Conservation (phyloP, 2,888 invertebrate genomes). For the Plutella xylostella region DNA sequence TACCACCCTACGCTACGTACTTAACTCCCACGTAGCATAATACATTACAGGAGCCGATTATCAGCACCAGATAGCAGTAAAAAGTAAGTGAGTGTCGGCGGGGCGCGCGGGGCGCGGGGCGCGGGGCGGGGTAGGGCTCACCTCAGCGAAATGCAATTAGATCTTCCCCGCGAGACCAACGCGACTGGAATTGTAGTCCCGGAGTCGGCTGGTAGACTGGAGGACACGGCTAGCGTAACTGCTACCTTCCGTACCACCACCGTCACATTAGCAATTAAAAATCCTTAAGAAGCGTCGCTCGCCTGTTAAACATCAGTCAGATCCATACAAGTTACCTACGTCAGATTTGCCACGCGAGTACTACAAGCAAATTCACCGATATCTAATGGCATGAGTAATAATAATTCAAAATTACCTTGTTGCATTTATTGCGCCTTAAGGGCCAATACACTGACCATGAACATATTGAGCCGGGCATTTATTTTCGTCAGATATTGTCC, state of each 20-base stretch:
- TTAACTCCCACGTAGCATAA: too few relatives aligned
- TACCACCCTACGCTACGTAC: too few relatives aligned
- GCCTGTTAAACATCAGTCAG: not conserved
- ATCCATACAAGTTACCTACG: not conserved
- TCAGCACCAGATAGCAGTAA: constrained; percentile 34
- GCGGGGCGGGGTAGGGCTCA: constrained; percentile 42
- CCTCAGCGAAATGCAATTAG: constrained; percentile 66
- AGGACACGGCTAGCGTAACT: constrained; percentile 16
- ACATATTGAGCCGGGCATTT: too few relatives aligned
- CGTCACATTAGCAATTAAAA: not conserved
- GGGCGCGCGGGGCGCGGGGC: too few relatives aligned
- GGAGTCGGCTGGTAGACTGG: constrained; percentile 26
- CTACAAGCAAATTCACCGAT: too few relatives aligned
- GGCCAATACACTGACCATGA: too few relatives aligned
- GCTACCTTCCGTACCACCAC: not conserved
- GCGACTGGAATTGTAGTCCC: constrained; percentile 28
- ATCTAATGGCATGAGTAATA: too few relatives aligned
- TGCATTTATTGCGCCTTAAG: too few relatives aligned
- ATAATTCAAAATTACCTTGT: too few relatives aligned
- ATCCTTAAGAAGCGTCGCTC: not conserved
- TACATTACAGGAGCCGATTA: too few relatives aligned
- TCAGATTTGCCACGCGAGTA: too few relatives aligned
- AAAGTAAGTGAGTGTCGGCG: constrained; percentile 47
- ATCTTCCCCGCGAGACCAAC: constrained; percentile 55
- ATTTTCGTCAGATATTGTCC: not conserved